phyloP scores from a whole-genome alignment of 37 sponge, comb jelly and placozoan genomes.

The Cliona cf. orientalis region DNA sequence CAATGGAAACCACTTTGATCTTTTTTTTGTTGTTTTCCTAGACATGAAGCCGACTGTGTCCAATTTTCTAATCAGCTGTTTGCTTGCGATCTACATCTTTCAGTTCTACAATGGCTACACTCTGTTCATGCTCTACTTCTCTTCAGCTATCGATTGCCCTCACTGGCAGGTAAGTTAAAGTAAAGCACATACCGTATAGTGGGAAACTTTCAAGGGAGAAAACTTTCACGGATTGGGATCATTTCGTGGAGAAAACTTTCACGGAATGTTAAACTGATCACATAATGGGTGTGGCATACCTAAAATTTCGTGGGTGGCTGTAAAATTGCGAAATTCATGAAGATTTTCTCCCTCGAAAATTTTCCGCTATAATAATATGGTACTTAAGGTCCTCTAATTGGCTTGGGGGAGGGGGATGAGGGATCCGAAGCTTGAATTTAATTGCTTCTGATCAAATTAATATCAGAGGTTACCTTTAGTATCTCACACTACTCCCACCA shows the following conservation, averaged over 20 bases:
- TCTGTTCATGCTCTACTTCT: conserved; percentile 32
- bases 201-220: background rate
- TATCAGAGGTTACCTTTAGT: no score
- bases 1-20: background rate
- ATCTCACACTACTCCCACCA: no score
- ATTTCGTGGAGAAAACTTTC: background rate
- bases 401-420: no score
- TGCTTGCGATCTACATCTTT: conserved; percentile 32
- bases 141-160: conserved; percentile 18
- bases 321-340: no score
- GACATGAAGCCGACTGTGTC: conserved; percentile 17
- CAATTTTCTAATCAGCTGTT: background rate
- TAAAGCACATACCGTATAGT: no score
- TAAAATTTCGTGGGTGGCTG: no score
- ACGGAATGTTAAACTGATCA: background rate
- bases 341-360: no score
- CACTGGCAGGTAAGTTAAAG: conserved; percentile 47
- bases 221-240: background rate
- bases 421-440: no score
- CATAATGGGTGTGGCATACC: no score
- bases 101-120: conserved; percentile 69
- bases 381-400: no score
- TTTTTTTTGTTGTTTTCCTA: background rate
- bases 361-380: no score
- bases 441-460: no score